Evolutionary conservation across 2,797 vertebrate genomes (phyloP), one percentile per base, ranked within the genome.

Genomic region (Micrastur ruficollis): DNA sequence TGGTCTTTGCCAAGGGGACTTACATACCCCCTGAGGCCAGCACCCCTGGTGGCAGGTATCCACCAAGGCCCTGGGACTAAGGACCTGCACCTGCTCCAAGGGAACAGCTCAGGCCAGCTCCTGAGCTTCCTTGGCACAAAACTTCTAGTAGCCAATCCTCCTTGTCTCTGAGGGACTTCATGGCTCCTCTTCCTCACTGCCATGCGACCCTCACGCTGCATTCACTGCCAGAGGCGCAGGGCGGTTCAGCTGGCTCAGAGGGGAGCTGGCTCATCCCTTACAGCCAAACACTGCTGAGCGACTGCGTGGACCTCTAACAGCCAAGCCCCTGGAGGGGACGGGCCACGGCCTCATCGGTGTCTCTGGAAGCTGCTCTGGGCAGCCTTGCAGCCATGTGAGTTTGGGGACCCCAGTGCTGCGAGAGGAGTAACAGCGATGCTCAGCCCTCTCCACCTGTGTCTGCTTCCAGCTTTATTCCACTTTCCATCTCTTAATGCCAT

Each of bases 181-280:
- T 1, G 6, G 49, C 2, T 74, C 56, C 42, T 44, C 34, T 21
- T 32, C 61, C 68, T 38, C 55, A 1, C 46, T 5, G 55, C 63
- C 0, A 3, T 9, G 27, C 1, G 12, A 11, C 46, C 10, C 20
- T 8, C 12, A 2, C 0, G 9, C 38, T 32, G 67, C 0, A 2
- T n/a, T 44, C n/a, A 10, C 42, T 2, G 2, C 42, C 15, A 6
- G 26, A 36, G n/a, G 34, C 2, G 5, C 4, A 1, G 68, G 53
- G 34, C 2, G 12, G 70, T 8, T 53, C 14, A 4, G 23, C 47
- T 47, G 21, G 72, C 44, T 17, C 19, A 2, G 34, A 42, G 34
- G 29, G 52, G 50, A 59, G 38, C 46, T 46, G 63, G 8, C 22
- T 65, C 47, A 42, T 7, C 32, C 80, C 18, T 7, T 8, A 14